These are phyloP conservation scores for Listronotus oregonensis DNA, from an alignment of 1,140 invertebrate genomes.

Conservation along the genomic window DNA sequence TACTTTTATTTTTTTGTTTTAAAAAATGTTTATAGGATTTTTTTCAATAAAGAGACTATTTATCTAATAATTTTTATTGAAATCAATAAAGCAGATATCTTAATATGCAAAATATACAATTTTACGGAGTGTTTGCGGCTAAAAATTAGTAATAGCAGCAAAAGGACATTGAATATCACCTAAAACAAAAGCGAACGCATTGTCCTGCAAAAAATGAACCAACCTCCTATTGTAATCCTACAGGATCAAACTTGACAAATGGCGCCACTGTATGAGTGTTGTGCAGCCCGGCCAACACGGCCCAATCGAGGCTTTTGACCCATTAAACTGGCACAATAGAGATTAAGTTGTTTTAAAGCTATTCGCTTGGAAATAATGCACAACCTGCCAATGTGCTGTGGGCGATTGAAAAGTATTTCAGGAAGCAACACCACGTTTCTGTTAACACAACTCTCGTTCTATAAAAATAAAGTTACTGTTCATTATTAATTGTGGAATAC, in stretches of 20 bases:
- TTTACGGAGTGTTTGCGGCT: too few species aligned
- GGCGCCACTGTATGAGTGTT: constrained; percentile 38
- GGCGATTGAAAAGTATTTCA: constrained; percentile 32
- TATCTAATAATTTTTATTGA: too few species aligned
- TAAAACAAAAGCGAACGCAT: constrained; percentile 30
- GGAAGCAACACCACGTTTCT: too few species aligned
- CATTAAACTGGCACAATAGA: constrained; percentile 41
- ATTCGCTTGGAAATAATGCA: constrained; percentile 37
- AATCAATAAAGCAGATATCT: too few species aligned
- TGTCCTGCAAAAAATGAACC: constrained; percentile 35
- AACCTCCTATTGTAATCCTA: constrained; percentile 34
- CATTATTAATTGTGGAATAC: too few species aligned
- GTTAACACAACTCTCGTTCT: too few species aligned
- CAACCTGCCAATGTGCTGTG: constrained; percentile 18
- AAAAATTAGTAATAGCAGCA: too few species aligned
- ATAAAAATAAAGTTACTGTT: too few species aligned
- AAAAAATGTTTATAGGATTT: too few species aligned
- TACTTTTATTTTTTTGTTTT: too few species aligned
- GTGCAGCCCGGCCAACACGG: constrained; percentile 31
- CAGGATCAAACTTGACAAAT: constrained; percentile 38
- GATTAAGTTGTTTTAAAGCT: constrained; percentile 41
- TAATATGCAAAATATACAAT: too few species aligned
- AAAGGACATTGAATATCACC: constrained; percentile 1
- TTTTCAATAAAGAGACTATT: too few species aligned
- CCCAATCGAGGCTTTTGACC: constrained; percentile 38